A percentile compares a stretch with the other conserved stretches of the same genome.
phyloP scores from a whole-genome alignment of 2,888 invertebrate species.

The Ypsolopha sequella region DNA sequence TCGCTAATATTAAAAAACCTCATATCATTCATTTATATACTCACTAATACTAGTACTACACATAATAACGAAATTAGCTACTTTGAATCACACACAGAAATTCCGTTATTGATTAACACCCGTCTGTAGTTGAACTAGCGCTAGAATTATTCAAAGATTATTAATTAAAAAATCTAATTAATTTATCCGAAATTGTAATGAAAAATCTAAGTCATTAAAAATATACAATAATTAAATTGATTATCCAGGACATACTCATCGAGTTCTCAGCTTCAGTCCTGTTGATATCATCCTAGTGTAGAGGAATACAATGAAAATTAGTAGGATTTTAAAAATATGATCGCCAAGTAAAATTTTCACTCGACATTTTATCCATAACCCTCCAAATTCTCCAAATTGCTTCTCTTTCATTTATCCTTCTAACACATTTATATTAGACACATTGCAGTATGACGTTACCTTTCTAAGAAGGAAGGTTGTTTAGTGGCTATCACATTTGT shows the following conservation, averaged over 20 bases:
- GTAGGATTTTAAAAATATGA: no score
- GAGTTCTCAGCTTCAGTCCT: slow-evolving; percentile 19
- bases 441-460: slow-evolving; percentile 31
- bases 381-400: background rate
- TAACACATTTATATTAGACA: no score
- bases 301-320: slow-evolving; percentile 8
- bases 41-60: no score
- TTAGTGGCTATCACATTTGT: slow-evolving; percentile 39
- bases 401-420: background rate
- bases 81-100: no score
- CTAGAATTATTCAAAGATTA: no score
- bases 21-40: no score
- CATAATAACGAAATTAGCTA: no score
- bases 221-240: background rate
- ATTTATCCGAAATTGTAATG: background rate
- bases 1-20: no score
- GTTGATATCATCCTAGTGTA: slow-evolving; percentile 24
- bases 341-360: slow-evolving; percentile 14
- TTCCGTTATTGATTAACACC: no score
- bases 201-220: background rate
- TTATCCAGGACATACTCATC: slow-evolving; percentile 30
- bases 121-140: no score
- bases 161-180: no score
- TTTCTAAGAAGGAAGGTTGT: slow-evolving; percentile 63
- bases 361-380: background rate